Base-by-base conservation (phyloP, 2,797 vertebrate species). In the Anisognathus igniventris region DNA sequence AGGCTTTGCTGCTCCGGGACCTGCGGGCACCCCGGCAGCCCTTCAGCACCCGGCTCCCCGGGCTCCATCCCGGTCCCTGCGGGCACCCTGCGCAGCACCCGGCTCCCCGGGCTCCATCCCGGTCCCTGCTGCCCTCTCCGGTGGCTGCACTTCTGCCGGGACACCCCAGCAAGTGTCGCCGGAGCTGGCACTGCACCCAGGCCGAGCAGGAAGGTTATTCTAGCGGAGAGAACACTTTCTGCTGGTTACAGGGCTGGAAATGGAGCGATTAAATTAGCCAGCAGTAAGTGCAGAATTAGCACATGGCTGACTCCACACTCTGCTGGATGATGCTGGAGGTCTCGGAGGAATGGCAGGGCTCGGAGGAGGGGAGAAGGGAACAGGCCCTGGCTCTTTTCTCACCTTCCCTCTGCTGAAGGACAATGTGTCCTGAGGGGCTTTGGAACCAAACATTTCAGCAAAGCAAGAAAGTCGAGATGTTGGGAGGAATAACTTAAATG, bases 281-380 rank as follows among this genome's bases (percentile, higher is more conserved):
- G 64, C 89, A 65, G 45, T 84, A 78, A 94, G 84, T 78, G 93
- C 77, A 62, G 87, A 72, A 78, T 92, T 95, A 92, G 81, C 67
- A 82, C 81, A 72, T 10, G 94, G 62, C 87, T 89, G 86, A 92
- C 67, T 79, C 89, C 77, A 51, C 76, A 25, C 81, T 71, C 61
- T 67, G 71, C 81, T 61, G 62, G 54, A 78, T 47, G 89, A 27
- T 3, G 22, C 62, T 87, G 71, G 42, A 50, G 47, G 54, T 84
- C 89, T 65, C 54, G 0, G 27, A 51, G 58, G 93, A 89, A 20
- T 9, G 37, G 73, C 76, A 9, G 53, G 19, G 45, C 68, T 58
- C 60, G 45, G 35, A 79, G 58, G 30, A 76, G 16, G 2, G 4
- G 16, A 17, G 6, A 61, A 75, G 24, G 24, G 57, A 35, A 57